These are phyloP conservation scores for Seladonia tumulorum DNA, from an alignment of 2,888 invertebrate genomes.

Conservation along the genomic window DNA sequence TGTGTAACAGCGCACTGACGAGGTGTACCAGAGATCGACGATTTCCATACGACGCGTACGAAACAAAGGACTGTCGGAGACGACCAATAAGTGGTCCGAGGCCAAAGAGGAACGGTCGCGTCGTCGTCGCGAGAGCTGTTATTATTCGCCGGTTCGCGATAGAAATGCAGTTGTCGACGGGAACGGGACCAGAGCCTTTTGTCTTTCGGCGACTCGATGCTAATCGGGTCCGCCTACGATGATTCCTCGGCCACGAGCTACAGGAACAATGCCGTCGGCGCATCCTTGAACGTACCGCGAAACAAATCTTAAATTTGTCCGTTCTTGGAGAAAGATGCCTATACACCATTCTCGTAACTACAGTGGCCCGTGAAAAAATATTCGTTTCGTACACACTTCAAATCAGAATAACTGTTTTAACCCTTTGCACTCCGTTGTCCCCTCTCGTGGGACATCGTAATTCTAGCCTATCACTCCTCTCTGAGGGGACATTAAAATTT, in stretches of 20 bases:
- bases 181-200: not conserved
- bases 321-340: not conserved
- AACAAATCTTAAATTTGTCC: not conserved
- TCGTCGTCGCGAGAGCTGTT: constrained; percentile 15
- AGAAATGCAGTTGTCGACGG: constrained; percentile 19
- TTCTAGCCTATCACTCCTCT: too few species aligned
- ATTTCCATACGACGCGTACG: constrained; percentile 56
- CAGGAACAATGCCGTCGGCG: not conserved
- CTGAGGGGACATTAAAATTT: too few species aligned
- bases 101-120: constrained; percentile 34
- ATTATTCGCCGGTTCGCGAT: constrained; percentile 32
- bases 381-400: too few species aligned
- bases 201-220: not conserved
- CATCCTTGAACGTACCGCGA: not conserved
- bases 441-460: too few species aligned
- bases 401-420: too few species aligned
- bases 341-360: too few species aligned
- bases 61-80: constrained; percentile 53
- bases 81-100: constrained; percentile 56
- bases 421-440: too few species aligned
- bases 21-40: constrained; percentile 35
- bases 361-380: too few species aligned
- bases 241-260: not conserved
- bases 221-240: not conserved
- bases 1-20: constrained; percentile 60